phyloP scores from a whole-genome alignment of 2,888 invertebrate genomes.

The Lathronympha strigana region DNA sequence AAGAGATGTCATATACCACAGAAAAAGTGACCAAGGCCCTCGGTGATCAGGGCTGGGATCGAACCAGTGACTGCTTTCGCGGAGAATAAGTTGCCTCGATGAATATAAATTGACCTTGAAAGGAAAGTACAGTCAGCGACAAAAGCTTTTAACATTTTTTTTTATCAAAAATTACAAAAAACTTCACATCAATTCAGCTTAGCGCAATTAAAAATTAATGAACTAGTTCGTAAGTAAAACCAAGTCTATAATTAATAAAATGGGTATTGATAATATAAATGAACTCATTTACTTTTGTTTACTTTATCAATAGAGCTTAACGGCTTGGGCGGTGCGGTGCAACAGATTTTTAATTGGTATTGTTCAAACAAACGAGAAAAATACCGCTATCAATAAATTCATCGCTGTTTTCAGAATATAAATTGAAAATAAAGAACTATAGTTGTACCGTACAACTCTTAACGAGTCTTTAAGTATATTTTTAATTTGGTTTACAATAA shows the following conservation, averaged over 20 bases:
- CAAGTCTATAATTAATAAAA: neutral
- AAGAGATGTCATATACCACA: no score
- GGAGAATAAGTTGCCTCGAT: no score
- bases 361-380: neutral
- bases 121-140: no score
- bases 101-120: no score
- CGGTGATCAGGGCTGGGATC: no score
- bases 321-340: neutral
- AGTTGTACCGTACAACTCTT: neutral
- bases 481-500: neutral
- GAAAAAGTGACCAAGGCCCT: no score
- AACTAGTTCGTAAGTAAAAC: neutral
- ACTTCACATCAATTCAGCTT: neutral
- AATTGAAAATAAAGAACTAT: neutral
- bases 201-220: neutral
- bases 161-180: no score
- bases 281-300: conserved; percentile 9
- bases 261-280: neutral
- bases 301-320: conserved; percentile 13
- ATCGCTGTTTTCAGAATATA: neutral
- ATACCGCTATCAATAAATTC: neutral
- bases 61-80: no score
- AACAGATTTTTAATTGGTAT: conserved; percentile 7
- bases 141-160: no score
- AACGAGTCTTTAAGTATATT: neutral